These are phyloP conservation scores for Theodoxus fluviatilis DNA, from an alignment of 2,888 invertebrate species.

Conservation along the genomic window DNA sequence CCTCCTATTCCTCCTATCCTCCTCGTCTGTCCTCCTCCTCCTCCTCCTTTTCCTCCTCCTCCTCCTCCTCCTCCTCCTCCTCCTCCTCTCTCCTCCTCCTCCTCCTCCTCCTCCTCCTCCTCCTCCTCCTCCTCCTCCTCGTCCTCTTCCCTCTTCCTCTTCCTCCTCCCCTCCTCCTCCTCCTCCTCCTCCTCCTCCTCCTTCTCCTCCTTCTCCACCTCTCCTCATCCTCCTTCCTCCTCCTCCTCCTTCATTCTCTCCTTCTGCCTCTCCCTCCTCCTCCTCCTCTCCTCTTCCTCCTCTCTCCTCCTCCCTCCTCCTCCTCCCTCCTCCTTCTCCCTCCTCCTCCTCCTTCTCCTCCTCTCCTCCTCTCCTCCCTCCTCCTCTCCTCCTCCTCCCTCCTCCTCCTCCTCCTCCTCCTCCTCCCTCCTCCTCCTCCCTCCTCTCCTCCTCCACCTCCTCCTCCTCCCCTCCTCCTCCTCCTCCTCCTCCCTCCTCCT, in stretches of 20 bases:
- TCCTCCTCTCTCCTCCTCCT: neutral
- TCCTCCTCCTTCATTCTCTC: too few relatives aligned
- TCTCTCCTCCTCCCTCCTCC: neutral
- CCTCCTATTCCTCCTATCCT: neutral
- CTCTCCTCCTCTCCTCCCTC: too few relatives aligned
- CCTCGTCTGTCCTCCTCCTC: neutral
- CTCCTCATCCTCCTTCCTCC: too few relatives aligned
- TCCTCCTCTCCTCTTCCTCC: constrained; percentile 13
- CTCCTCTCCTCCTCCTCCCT: too few relatives aligned
- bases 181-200: too few relatives aligned
- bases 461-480: too few relatives aligned
- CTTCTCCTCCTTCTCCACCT: too few relatives aligned
- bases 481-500: too few relatives aligned
- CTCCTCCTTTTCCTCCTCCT: constrained; percentile 5
- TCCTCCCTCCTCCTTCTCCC: neutral
- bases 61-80: neutral
- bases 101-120: constrained; percentile 11
- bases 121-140: neutral
- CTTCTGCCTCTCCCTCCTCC: too few relatives aligned
- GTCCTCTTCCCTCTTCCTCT: neutral
- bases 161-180: neutral
- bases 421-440: too few relatives aligned
- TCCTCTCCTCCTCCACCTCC: too few relatives aligned
- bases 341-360: neutral
- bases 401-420: too few relatives aligned